phyloP scores from a whole-genome alignment of 2,113 vertebrate species.

The Cavia aperea region DNA sequence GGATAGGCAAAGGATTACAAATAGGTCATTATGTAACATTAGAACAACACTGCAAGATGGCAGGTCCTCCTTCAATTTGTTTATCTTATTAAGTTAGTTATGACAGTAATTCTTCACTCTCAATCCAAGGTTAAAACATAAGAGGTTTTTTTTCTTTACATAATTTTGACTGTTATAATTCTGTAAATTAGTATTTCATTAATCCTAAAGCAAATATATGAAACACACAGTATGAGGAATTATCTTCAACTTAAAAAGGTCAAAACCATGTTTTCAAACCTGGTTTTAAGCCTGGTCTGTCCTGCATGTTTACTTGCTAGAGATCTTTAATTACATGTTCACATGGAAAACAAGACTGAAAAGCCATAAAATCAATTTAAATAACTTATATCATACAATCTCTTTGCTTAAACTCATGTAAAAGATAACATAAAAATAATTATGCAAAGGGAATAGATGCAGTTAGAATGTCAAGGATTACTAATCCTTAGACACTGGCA shows the following conservation, averaged over 20 bases:
- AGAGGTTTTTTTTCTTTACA: not conserved
- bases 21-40: constrained; percentile 57
- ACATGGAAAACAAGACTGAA: not conserved
- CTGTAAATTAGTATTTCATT: not conserved
- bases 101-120: constrained; percentile 11
- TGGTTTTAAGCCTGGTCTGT: constrained; percentile 29
- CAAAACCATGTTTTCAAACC: not conserved
- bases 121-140: constrained; percentile 34
- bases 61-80: constrained; percentile 62
- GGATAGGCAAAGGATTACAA: constrained; percentile 34
- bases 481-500: not conserved
- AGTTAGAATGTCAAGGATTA: not conserved
- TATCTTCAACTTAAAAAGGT: not conserved
- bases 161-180: constrained; percentile 27
- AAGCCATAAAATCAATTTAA: constrained; percentile 1
- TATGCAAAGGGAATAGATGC: not conserved
- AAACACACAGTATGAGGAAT: not conserved
- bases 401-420: not conserved
- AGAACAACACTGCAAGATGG: constrained; percentile 63
- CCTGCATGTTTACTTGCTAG: constrained; percentile 25
- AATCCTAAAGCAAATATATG: constrained; percentile 11
- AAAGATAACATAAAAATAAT: constrained; percentile 30
- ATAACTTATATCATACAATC: not conserved
- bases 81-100: constrained; percentile 55
- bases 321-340: constrained; percentile 9